phyloP scores from a whole-genome alignment of 2,113 vertebrate genomes.

The Malurus elegans region DNA sequence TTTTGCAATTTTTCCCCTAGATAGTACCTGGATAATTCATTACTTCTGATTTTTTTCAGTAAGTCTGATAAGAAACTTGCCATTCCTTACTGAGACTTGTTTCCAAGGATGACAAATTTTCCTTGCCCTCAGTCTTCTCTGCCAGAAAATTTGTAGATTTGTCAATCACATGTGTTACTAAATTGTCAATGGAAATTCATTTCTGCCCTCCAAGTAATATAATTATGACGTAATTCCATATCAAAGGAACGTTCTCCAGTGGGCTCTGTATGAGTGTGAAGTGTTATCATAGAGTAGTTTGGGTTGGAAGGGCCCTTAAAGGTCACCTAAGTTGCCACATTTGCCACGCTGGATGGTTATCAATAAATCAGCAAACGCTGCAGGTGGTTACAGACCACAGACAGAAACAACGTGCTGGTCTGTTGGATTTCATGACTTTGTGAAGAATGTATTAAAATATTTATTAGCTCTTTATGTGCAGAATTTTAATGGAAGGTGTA shows the following conservation, averaged over 20 bases:
- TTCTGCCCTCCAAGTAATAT: background rate
- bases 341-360: background rate
- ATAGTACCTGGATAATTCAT: background rate
- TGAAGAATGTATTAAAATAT: background rate
- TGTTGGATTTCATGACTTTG: background rate
- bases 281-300: background rate
- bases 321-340: background rate
- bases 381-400: background rate
- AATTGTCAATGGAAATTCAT: background rate
- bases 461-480: background rate
- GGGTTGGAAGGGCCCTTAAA: background rate
- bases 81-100: background rate
- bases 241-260: background rate
- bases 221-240: background rate
- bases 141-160: background rate
- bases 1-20: background rate
- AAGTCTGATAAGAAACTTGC: background rate
- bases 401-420: background rate
- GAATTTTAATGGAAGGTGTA: background rate
- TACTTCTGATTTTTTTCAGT: background rate
- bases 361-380: background rate
- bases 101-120: background rate
- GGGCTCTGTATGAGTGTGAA: background rate
- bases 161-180: fast-evolving
- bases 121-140: background rate